Percentiles rank a stretch among this genome's conserved stretches.
These are phyloP conservation scores for Sarcophaga variegata DNA, from an alignment of 2,888 invertebrate genomes.

Conservation along the genomic window DNA sequence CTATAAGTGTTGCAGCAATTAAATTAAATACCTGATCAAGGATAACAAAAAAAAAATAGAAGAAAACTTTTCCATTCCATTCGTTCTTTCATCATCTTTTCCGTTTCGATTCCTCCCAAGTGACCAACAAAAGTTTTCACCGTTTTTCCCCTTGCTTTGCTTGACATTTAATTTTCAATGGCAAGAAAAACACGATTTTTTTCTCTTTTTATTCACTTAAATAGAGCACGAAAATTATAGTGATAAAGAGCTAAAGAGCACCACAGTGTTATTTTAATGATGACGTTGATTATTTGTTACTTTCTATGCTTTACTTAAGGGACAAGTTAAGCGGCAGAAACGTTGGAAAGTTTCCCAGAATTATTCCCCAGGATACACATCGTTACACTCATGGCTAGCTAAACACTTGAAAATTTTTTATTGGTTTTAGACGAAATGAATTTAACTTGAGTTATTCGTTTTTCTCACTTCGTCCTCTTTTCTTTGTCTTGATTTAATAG, in stretches of 20 bases:
- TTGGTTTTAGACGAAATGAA: background rate
- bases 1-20: background rate
- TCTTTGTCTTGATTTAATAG: background rate
- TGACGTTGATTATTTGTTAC: constrained; percentile 51
- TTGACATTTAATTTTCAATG: constrained; percentile 7
- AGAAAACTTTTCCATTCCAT: constrained; percentile 14
- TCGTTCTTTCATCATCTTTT: background rate
- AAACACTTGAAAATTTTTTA: constrained; percentile 23
- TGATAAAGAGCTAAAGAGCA: constrained; percentile 39
- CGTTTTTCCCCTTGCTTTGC: background rate
- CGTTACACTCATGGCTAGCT: background rate
- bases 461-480: background rate
- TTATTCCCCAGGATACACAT: background rate
- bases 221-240: constrained; percentile 48
- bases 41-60: background rate
- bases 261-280: constrained; percentile 37
- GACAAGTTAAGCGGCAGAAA: background rate
- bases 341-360: background rate
- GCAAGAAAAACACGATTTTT: constrained; percentile 35
- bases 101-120: constrained; percentile 3
- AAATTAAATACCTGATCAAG: constrained; percentile 9
- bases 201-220: background rate
- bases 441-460: background rate
- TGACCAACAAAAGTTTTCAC: constrained; percentile 24
- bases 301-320: background rate